Evolutionary conservation across 2,888 invertebrate species (phyloP).

Genomic region (Nephrotoma appendiculata): DNA sequence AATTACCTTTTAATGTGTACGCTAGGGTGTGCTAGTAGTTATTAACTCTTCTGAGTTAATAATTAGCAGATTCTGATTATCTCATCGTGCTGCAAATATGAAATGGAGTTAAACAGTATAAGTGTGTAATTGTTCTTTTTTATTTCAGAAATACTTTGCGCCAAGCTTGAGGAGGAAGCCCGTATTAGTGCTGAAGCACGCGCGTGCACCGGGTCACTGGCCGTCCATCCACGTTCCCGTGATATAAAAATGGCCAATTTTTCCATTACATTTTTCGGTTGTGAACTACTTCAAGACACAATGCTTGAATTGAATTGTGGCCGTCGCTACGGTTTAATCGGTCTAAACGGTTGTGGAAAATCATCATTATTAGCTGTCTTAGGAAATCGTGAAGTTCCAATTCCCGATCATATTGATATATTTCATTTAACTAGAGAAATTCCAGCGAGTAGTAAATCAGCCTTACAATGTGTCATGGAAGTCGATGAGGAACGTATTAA

Average conservation of each 20-base stretch:
- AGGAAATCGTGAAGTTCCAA: constrained; percentile 87
- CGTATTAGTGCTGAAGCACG: constrained; percentile 86
- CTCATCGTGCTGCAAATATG: too few relatives aligned
- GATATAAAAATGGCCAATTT: constrained; percentile 94
- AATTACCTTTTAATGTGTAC: too few relatives aligned
- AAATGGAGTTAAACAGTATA: too few relatives aligned
- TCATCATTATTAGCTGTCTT: constrained; percentile 85
- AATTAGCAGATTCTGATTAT: too few relatives aligned
- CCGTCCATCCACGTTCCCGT: constrained; percentile 88
- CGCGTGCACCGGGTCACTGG: constrained; percentile 87
- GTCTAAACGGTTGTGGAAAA: constrained; percentile 97
- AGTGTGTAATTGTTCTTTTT: not conserved
- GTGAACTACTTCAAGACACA: constrained; percentile 90
- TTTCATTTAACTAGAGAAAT: constrained; percentile 95
- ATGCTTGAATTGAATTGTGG: constrained; percentile 95
- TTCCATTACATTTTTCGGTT: constrained; percentile 95
- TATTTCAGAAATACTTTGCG: constrained; percentile 59
- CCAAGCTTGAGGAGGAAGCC: constrained; percentile 79
- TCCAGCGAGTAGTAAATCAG: constrained; percentile 94
- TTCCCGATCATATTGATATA: constrained; percentile 94
- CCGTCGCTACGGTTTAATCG: constrained; percentile 89
- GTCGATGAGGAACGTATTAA: constrained; percentile 88
- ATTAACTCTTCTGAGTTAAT: too few relatives aligned
- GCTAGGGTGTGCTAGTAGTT: too few relatives aligned
- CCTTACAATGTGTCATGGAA: constrained; percentile 93